Percentiles rank a stretch among this genome's conserved stretches.
phyloP scores from a whole-genome alignment of 2,113 vertebrate species.

The Formicarius rufipectus region DNA sequence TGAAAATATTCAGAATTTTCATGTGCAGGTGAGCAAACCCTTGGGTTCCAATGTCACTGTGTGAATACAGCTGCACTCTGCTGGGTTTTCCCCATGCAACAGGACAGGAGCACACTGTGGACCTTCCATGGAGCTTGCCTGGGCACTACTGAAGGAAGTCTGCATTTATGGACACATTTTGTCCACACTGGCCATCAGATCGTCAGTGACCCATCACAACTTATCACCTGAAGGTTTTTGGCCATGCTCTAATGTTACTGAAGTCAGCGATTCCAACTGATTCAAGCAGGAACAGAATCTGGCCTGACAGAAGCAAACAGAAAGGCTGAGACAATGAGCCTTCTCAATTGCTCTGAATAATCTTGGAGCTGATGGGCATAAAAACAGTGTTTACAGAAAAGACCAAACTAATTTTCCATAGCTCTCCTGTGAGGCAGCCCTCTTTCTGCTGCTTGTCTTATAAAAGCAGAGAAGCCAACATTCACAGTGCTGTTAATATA shows the following conservation, averaged over 20 bases:
- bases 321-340: not conserved
- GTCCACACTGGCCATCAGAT: not conserved
- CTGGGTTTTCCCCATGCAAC: not conserved
- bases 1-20: not conserved
- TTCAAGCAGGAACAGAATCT: not conserved
- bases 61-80: not conserved
- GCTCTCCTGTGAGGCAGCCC: not conserved
- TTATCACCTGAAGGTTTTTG: not conserved
- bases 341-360: not conserved
- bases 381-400: not conserved
- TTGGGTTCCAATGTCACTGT: accelerated
- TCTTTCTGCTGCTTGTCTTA: not conserved
- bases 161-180: not conserved
- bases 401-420: not conserved
- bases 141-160: not conserved
- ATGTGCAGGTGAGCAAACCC: not conserved
- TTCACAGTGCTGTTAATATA: not conserved
- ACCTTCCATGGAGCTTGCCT: not conserved
- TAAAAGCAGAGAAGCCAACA: not conserved
- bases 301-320: not conserved
- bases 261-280: not conserved
- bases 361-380: not conserved
- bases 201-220: not conserved
- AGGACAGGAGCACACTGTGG: not conserved
- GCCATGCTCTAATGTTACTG: not conserved